A percentile compares a stretch with the other conserved stretches of the same genome.
Conservation (phyloP, 2,113 vertebrate genomes). For the Zapornia atra region DNA sequence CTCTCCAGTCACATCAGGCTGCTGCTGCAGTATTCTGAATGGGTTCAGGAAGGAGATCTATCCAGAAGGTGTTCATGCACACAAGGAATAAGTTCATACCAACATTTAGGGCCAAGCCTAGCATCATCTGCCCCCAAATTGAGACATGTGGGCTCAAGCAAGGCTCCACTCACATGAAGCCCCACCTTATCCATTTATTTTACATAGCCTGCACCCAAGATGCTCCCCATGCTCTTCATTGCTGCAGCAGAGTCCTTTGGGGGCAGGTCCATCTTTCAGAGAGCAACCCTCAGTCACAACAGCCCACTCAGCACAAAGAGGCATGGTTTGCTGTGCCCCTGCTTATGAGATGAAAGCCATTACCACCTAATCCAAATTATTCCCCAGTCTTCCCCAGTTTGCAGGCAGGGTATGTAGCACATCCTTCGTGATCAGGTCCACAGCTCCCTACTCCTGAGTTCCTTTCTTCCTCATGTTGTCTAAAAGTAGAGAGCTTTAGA, state of each 20-base stretch:
- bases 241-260: neutral
- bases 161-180: neutral
- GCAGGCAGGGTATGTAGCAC: neutral
- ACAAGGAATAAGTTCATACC: neutral
- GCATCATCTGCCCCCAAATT: neutral
- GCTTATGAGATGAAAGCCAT: neutral
- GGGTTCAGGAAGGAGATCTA: neutral
- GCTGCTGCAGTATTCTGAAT: neutral
- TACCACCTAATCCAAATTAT: neutral
- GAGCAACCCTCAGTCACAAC: neutral
- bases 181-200: neutral
- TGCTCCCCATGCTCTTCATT: neutral
- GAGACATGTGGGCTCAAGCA: neutral
- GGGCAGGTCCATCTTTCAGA: neutral
- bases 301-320: neutral
- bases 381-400: neutral
- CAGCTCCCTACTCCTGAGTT: neutral
- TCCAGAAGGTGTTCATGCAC: neutral
- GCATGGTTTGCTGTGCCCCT: neutral
- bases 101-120: neutral
- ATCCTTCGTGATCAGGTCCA: neutral
- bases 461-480: neutral
- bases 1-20: neutral
- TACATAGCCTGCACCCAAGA: neutral
- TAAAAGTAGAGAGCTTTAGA: neutral